Evolutionary conservation across 2,888 invertebrate genomes (phyloP), one percentile per base, ranked within the genome.

Genomic region (Maniola hyperantus): DNA sequence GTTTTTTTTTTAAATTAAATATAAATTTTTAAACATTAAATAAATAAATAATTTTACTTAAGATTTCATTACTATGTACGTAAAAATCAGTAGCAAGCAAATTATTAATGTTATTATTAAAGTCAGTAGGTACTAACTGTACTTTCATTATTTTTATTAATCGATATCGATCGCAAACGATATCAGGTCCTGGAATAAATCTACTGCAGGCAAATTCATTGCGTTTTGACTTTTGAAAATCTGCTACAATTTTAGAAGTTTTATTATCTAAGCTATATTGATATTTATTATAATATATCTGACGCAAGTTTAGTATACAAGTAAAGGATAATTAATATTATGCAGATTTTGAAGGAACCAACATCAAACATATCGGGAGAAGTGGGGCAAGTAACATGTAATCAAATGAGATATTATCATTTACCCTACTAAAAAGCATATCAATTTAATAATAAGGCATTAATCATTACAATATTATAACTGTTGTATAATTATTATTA

Each of bases 271-370:
- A 65, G 42, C 11, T 65, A 46, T 36, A 53, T 65, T 53, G 18
- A 11, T 60, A 42, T 70, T 71, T 73, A 26, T 72, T 71, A 44
- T 44, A n/a, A 18, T 69, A 74, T 76, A 82, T 83, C 84, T 85
- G 90, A 85, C 84, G 89, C 87, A 88, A 89, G 86, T 84, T 85
- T 80, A 81, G 79, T 72, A 64, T 70, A 66, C 20, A 51, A 26
- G 4, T 18, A 39, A 57, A 20, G 39, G 20, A 26, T 42, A 42
- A 42, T 42, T 11, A 18, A 15, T 36, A 10, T 11, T 55, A 42
- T 11, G 39, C 18, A 15, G 18, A 50, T 48, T 57, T 60, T 72
- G 73, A 77, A 79, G 76, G 83, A 87, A 86, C 86, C 85, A 87
- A 79, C 75, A 81, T 79, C 26, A 82, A 74, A 87, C 86, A 87